These are phyloP conservation scores for Phylloscopus trochilus DNA, from an alignment of 2,113 vertebrate species.

Conservation along the genomic window DNA sequence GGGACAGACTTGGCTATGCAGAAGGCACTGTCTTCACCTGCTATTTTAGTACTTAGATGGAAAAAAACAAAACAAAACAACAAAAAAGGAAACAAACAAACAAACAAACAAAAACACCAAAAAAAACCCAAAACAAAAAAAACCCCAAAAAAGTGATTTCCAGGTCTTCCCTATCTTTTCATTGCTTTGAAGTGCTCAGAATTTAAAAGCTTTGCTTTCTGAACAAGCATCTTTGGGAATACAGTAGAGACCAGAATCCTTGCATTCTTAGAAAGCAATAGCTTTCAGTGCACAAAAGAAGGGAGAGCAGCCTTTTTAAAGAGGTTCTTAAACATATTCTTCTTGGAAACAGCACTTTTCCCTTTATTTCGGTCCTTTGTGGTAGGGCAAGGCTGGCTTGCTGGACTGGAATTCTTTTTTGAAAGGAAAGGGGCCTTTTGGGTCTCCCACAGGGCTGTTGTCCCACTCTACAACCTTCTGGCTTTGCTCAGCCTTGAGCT, in stretches of 20 bases:
- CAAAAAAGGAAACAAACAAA: no score
- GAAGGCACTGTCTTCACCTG: neutral
- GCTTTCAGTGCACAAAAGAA: neutral
- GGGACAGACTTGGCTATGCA: neutral
- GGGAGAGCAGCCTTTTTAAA: neutral
- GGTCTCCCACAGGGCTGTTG: neutral
- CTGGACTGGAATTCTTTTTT: neutral
- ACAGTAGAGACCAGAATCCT: neutral
- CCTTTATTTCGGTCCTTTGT: neutral
- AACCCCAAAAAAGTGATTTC: neutral
- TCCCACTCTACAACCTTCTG: neutral
- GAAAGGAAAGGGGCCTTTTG: neutral
- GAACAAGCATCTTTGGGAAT: neutral
- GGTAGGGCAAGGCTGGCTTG: neutral
- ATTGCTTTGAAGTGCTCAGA: neutral
- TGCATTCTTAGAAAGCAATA: neutral
- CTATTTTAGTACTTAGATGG: neutral
- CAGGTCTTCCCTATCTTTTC: neutral
- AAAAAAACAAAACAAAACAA: neutral
- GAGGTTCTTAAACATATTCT: neutral
- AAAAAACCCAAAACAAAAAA: no score
- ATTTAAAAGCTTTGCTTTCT: slow-evolving; percentile 9
- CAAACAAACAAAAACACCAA: no score
- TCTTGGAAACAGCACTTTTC: neutral
- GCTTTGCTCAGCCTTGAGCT: slow-evolving; percentile 5